These are phyloP conservation scores for Laticauda laticaudata DNA, from an alignment of 2,113 vertebrate genomes.

Conservation along the genomic window DNA sequence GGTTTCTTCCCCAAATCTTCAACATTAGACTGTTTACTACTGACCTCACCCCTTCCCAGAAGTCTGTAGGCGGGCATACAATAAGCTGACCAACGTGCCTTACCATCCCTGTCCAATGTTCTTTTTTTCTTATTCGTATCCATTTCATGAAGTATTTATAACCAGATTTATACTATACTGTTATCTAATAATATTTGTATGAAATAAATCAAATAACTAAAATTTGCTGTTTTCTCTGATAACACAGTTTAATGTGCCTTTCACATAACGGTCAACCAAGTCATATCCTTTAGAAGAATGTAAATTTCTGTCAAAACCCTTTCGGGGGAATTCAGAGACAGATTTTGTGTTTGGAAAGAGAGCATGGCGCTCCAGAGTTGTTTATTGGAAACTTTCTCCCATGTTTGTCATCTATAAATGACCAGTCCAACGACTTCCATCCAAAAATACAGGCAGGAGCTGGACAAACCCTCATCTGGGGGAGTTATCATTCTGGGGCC, in stretches of 20 bases:
- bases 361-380: background rate
- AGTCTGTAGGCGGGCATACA: too few species aligned
- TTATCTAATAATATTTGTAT: too few species aligned
- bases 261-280: background rate
- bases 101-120: too few species aligned
- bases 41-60: too few species aligned
- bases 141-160: too few species aligned
- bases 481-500: background rate
- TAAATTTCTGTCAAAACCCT: background rate
- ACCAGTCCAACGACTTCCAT: background rate
- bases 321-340: background rate
- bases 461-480: background rate
- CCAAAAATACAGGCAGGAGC: background rate
- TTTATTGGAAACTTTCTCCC: background rate
- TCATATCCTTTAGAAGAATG: accelerated
- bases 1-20: too few species aligned
- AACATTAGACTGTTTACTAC: too few species aligned
- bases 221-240: background rate
- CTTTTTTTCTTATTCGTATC: too few species aligned
- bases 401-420: background rate
- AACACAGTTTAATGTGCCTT: background rate
- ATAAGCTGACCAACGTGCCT: too few species aligned
- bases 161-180: too few species aligned
- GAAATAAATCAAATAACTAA: too few species aligned
- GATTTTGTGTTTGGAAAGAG: background rate